Base-by-base conservation (phyloP, 92 coral and sea anemone genomes). In the Ricordea florida region DNA sequence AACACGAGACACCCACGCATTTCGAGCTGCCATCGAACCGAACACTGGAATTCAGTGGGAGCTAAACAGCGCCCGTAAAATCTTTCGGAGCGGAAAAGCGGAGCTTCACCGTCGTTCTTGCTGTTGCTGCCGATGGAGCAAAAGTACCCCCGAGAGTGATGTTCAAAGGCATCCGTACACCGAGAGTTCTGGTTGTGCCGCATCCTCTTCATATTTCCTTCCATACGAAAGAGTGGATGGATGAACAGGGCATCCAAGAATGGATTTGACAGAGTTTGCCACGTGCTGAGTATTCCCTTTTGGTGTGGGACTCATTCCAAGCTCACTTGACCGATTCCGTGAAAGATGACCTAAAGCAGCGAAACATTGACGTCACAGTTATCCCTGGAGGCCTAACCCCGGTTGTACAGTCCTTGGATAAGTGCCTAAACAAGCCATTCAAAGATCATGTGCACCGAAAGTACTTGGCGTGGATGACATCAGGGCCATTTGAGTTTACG, bases 281-380 rank as follows among this genome's bases (percentile, higher is more conserved):
- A 6, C 16, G 28, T 22, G 17, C 64, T 22, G 23, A 15, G 5
- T 29, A 20, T 9, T 46, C 26, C 1, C 53, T 71, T 21, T 52
- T n/a, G n/a, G n/a, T n/a, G n/a, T n/a, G 61, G 6, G 78, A 71
- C 32, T 38, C 78, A 23, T 71, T 71, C 62, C 78, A 53, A 55
- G 79, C 66, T 51, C 79, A 72, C 35, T 41, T 72, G 44, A 72
- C 68, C 34, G 46, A 75, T 48, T n/a, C 22, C 10, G 66, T 34
- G 13, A 59, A 59, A 59, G 28, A 28, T 17, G 66, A 32, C 24
- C 76, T 69, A 32, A 38, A 57, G 46, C 27, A 48, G 58, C 63
- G 50, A 23, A 52, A 69, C 22, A 41, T 50, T 69, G 76, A 69
- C 35, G 64, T 69, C 23, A 62, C 63, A 57, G 76, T 69, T 57